Conservation (phyloP, 2,797 vertebrate species). For the Eulemur albifrons region DNA sequence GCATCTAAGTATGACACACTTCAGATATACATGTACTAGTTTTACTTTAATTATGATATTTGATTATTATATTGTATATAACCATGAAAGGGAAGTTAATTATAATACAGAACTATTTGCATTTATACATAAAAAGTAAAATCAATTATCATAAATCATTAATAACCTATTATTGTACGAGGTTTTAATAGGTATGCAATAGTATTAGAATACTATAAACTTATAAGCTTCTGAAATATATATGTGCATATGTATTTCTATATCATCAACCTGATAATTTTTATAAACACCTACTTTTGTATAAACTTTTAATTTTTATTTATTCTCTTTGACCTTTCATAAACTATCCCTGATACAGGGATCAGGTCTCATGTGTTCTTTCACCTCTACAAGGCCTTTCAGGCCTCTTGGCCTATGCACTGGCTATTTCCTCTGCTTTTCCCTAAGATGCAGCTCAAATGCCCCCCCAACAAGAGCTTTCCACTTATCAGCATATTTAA, state of each 20-base stretch:
- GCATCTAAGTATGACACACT: background rate
- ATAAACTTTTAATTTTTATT: background rate
- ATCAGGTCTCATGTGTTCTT: background rate
- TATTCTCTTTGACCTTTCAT: background rate
- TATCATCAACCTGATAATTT: background rate
- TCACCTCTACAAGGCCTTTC: background rate
- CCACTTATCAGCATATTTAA: background rate
- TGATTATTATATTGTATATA: background rate
- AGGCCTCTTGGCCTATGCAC: background rate
- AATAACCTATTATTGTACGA: background rate
- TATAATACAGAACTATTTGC: background rate
- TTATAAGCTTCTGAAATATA: background rate
- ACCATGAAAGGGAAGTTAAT: background rate
- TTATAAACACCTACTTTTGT: background rate
- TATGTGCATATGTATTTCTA: background rate
- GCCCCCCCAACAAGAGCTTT: background rate
- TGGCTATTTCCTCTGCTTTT: background rate
- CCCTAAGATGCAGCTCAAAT: background rate
- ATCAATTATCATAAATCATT: background rate
- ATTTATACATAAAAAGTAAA: background rate
- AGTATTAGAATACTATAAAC: background rate
- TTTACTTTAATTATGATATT: slow-evolving; percentile 31
- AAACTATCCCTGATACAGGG: background rate
- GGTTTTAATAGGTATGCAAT: background rate
- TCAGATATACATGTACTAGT: background rate